These are phyloP conservation scores for Rhyacophila brunnea DNA, from an alignment of 1,140 invertebrate species.

Conservation along the genomic window DNA sequence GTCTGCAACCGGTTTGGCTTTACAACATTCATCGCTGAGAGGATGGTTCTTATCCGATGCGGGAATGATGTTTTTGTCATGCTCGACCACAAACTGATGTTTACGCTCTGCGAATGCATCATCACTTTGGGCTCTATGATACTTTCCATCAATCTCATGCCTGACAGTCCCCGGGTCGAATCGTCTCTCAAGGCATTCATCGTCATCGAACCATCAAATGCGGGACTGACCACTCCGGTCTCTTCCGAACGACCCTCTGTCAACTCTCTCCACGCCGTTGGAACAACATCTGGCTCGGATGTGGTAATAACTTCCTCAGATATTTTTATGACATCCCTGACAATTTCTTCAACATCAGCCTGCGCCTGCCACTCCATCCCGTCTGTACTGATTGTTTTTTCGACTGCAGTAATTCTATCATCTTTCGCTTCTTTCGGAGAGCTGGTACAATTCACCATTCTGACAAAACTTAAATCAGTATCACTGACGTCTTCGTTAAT, in stretches of 20 bases:
- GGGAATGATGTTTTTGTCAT: neutral
- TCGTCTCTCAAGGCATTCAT: neutral
- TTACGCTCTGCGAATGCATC: slow-evolving; percentile 2
- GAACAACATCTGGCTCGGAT: neutral
- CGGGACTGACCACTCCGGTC: neutral
- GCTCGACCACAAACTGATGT: neutral
- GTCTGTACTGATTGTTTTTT: no score
- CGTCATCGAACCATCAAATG: neutral
- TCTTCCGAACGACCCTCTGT: neutral
- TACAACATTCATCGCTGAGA: slow-evolving; percentile 3
- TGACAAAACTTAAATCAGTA: no score
- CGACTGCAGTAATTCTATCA: no score
- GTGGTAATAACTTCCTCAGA: no score
- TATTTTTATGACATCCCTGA: no score
- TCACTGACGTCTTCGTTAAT: no score
- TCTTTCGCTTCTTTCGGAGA: no score
- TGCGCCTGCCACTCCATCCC: no score
- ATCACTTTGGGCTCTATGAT: slow-evolving; percentile 15
- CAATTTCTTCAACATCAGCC: no score
- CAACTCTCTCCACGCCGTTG: neutral
- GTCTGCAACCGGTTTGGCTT: slow-evolving; percentile 6
- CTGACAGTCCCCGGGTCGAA: neutral
- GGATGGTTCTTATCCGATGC: neutral
- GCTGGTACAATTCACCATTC: no score
- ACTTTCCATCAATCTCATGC: slow-evolving; percentile 2